Base-by-base conservation (phyloP, 1,140 invertebrate genomes). In the Bathynomus jamesi region DNA sequence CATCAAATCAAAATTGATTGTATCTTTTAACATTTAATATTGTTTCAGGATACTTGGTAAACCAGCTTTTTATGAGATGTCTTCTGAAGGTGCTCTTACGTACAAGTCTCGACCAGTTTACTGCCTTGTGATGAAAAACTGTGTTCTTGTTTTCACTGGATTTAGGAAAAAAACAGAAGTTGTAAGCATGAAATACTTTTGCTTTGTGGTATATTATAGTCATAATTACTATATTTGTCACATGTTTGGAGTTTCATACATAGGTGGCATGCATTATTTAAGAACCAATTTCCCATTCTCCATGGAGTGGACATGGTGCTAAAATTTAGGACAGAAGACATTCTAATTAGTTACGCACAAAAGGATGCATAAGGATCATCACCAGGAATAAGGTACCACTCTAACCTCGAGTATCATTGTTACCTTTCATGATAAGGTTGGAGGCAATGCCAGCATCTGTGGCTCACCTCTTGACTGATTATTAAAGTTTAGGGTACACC, bases 91-190 rank as follows among this genome's bases (percentile, higher is more conserved):
- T 72, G 85, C 80, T 84, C 87, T 81, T 5, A 83, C 85, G 4
- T 86, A 87, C 78, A 90, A 90, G 78, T 85, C 85, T 72, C 85
- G 93, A 66, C 94, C 94, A 69, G 85, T 95, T 78, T 96, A 91
- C 82, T 92, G 90, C 81, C 87, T 90, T 78, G 86, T 91, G 30
- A 95, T 96, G 92, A 85, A 87, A 76, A 90, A 91, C 65, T 87
- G 90, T 25, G 87, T 94, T 80, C 87, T 95, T 76, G 94, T 91
- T 81, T 94, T 96, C 84, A 94, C 92, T 61, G 93, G 93, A 67
- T 94, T 96, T 81, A 85, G 91, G 76, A 89, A 90, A 79, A 91
- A 91, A 81, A 90, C 92, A 83, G 90, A 94, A 85, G 83, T 94
- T 85, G 91, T 92, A 82, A 79, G 64, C 72, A 40, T 65, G 11